phyloP scores from a whole-genome alignment of 2,113 vertebrate species.

The Ageneiosus marmoratus region DNA sequence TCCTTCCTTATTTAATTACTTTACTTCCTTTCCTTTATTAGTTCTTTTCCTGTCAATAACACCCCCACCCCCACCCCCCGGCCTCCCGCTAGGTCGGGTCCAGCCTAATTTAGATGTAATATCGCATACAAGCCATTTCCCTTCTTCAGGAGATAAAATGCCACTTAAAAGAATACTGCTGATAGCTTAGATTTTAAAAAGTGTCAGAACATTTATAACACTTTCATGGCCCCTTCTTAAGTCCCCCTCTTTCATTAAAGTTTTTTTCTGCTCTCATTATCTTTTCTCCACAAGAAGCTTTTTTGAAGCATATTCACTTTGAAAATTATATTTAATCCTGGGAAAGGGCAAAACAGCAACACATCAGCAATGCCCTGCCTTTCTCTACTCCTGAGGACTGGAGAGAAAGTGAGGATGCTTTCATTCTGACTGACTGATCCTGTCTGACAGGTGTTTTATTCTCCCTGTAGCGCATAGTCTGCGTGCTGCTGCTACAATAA shows the following conservation, averaged over 20 bases:
- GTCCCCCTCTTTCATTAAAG: neutral
- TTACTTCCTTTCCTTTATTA: neutral
- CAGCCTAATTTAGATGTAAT: neutral
- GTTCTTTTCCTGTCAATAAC: too few relatives aligned
- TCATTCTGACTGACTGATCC: constrained; percentile 41
- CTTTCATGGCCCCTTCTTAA: neutral
- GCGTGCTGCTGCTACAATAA: constrained; percentile 36
- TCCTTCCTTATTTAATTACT: neutral
- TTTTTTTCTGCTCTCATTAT: neutral
- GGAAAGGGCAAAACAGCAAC: neutral
- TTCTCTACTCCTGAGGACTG: neutral
- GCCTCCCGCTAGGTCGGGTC: neutral
- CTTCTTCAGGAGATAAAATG: constrained; percentile 48
- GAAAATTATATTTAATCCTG: neutral
- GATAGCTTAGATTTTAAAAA: neutral
- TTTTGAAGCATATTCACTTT: neutral
- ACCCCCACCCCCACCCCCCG: too few relatives aligned
- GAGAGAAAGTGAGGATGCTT: constrained; percentile 22
- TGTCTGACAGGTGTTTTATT: constrained; percentile 50
- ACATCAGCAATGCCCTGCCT: neutral
- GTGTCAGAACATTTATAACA: neutral
- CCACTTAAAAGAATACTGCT: neutral
- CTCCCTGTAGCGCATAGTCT: neutral
- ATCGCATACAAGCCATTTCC: constrained; percentile 16
- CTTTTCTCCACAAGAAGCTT: neutral